These are phyloP conservation scores for Catostomus latipinnis DNA, from an alignment of 2,797 vertebrate species.

Conservation along the genomic window DNA sequence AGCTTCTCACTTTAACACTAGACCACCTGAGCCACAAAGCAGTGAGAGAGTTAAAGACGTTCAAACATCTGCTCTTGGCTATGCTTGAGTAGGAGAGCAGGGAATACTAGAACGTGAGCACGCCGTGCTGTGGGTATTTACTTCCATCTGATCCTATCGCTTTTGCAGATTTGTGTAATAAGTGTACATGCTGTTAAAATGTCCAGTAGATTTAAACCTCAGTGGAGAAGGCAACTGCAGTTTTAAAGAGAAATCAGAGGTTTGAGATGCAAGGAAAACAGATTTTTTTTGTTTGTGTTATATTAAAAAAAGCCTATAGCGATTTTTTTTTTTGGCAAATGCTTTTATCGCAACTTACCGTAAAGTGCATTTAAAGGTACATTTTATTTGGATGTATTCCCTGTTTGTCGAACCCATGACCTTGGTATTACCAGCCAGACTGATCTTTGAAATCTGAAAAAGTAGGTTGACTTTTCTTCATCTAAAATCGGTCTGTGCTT, in stretches of 20 bases:
- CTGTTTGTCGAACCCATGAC: no score
- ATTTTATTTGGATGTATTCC: no score
- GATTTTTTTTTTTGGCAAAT: no score
- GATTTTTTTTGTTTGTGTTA: background rate
- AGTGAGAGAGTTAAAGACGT: constrained; percentile 38
- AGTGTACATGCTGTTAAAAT: constrained; percentile 34
- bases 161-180: constrained; percentile 10
- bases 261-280: constrained; percentile 37
- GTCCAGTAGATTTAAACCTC: constrained; percentile 37
- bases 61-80: constrained; percentile 31
- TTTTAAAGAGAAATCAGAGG: constrained; percentile 38
- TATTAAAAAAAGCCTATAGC: no score
- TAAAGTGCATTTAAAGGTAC: no score
- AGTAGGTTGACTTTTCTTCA: no score
- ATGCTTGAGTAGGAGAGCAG: constrained; percentile 33
- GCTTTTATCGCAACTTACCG: no score
- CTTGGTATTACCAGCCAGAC: no score
- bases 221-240: constrained; percentile 31
- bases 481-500: no score
- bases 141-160: constrained; percentile 22
- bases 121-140: constrained; percentile 23
- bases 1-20: constrained; percentile 65
- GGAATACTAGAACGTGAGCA: constrained; percentile 39
- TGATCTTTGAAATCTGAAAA: no score
- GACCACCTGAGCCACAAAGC: constrained; percentile 59